These are phyloP conservation scores for Elysia crispata DNA, from an alignment of 2,888 invertebrate genomes.

Conservation along the genomic window DNA sequence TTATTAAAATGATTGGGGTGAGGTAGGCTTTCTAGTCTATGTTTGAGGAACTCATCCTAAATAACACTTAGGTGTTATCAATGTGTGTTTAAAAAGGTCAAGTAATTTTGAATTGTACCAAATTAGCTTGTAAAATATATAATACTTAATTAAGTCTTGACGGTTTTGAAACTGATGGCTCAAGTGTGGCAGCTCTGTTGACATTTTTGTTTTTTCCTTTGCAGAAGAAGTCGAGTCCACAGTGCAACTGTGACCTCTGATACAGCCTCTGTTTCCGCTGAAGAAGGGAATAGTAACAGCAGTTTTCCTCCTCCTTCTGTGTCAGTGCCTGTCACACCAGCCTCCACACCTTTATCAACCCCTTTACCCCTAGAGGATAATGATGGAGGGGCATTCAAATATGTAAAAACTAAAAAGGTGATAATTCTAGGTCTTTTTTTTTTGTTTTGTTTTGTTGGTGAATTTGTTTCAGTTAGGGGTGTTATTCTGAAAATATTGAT, in stretches of 20 bases:
- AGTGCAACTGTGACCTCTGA: slow-evolving; percentile 71
- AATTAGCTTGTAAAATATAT: no score
- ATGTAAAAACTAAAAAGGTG: slow-evolving; percentile 93
- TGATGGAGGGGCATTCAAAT: slow-evolving; percentile 86
- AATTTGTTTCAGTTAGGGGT: background rate
- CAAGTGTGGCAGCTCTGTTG: no score
- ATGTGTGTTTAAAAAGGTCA: no score
- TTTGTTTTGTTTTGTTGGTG: slow-evolving; percentile 25
- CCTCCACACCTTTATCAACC: slow-evolving; percentile 52
- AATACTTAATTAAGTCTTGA: no score
- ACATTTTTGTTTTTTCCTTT: background rate
- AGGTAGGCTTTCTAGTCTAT: no score
- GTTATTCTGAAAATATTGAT: no score
- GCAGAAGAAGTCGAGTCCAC: slow-evolving; percentile 58
- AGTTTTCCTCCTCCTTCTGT: slow-evolving; percentile 50
- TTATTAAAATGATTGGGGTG: no score
- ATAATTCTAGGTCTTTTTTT: slow-evolving; percentile 21
- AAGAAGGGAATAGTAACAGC: slow-evolving; percentile 80
- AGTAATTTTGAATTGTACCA: no score
- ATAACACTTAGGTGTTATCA: no score
- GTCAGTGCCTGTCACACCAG: slow-evolving; percentile 57
- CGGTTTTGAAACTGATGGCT: no score
- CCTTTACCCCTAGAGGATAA: slow-evolving; percentile 61
- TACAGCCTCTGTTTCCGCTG: slow-evolving; percentile 84
- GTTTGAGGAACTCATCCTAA: no score